phyloP scores from a whole-genome alignment of 2,888 invertebrate genomes.

The Archips xylosteana region DNA sequence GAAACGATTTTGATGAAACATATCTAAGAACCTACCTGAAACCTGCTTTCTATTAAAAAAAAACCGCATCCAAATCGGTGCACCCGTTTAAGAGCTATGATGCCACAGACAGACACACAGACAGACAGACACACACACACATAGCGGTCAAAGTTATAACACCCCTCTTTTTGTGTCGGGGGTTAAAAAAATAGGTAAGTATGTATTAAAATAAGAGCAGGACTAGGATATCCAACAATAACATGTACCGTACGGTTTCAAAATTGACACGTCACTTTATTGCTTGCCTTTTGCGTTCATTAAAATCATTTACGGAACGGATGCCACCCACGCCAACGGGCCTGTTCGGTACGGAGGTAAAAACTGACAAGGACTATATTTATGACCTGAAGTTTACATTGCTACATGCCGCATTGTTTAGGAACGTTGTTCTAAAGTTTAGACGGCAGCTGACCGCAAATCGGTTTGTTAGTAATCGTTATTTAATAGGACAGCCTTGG shows the following conservation, averaged over 20 bases:
- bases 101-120: too few species aligned
- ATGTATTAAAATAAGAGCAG: neutral
- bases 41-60: too few species aligned
- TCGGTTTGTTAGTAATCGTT: slow-evolving; percentile 11
- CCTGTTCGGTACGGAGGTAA: slow-evolving; percentile 11
- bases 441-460: neutral
- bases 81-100: too few species aligned
- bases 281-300: slow-evolving; percentile 5
- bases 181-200: neutral
- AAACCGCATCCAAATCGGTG: too few species aligned
- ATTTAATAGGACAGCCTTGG: slow-evolving; percentile 19
- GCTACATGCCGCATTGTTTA: neutral
- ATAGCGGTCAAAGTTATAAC: too few species aligned
- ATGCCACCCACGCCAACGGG: slow-evolving; percentile 27
- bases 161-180: too few species aligned
- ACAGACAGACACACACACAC: too few species aligned
- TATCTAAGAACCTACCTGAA: too few species aligned
- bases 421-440: neutral
- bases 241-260: too few species aligned
- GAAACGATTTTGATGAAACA: too few species aligned
- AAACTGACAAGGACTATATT: slow-evolving; percentile 28
- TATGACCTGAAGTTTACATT: slow-evolving; percentile 6
- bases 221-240: neutral
- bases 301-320: slow-evolving; percentile 35
- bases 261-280: slow-evolving; percentile 5